Percentiles rank a stretch among this genome's conserved stretches.
phyloP scores from a whole-genome alignment of 2,113 vertebrate species.

The Lethenteron camtschaticum region DNA sequence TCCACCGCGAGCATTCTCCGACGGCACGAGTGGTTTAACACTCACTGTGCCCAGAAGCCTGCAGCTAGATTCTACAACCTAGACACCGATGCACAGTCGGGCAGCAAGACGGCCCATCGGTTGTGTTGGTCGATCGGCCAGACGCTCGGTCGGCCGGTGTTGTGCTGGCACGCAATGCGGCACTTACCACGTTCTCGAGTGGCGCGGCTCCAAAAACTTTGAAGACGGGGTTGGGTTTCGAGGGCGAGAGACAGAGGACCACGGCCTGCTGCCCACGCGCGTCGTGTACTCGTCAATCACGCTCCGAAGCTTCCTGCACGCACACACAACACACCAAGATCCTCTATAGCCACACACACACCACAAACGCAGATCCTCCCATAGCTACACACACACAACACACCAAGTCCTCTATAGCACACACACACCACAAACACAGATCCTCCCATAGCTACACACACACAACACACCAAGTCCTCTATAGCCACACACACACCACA shows the following conservation, averaged over 20 bases:
- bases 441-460: too few species aligned
- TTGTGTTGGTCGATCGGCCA: background rate
- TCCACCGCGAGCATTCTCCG: too few species aligned
- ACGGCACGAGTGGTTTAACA: too few species aligned
- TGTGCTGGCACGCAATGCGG: slow-evolving; percentile 6
- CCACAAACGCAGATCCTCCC: background rate
- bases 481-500: too few species aligned
- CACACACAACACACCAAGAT: too few species aligned
- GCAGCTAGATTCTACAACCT: too few species aligned
- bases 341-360: slow-evolving; percentile 6
- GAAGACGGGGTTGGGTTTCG: slow-evolving; percentile 86
- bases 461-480: too few species aligned
- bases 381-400: too few species aligned
- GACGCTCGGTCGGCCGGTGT: background rate
- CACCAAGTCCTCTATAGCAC: too few species aligned
- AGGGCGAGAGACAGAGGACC: slow-evolving; percentile 83
- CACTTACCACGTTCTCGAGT: slow-evolving; percentile 77
- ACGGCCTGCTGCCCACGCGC: slow-evolving; percentile 86
- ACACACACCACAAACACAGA: slow-evolving; percentile 3
- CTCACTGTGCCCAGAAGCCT: too few species aligned
- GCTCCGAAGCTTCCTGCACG: slow-evolving; percentile 60
- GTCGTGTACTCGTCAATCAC: slow-evolving; percentile 93
- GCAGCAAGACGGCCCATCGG: too few species aligned
- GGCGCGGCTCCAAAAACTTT: slow-evolving; percentile 94
- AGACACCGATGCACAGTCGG: too few species aligned